Percentiles rank a stretch among this genome's conserved stretches.
Conservation (phyloP, 2,888 invertebrate genomes). For the Platycnemis pennipes region DNA sequence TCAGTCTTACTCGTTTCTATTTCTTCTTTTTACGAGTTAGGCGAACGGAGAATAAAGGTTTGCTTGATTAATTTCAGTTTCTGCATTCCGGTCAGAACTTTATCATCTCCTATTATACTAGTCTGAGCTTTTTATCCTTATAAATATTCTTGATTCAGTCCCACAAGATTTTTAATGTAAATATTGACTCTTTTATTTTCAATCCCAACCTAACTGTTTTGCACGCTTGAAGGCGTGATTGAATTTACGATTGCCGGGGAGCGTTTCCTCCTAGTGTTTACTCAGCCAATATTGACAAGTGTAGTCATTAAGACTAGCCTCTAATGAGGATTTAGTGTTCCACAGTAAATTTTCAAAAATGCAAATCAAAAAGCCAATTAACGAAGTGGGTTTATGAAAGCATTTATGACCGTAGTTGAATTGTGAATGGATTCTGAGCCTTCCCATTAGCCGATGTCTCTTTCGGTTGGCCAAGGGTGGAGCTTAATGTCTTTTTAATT, state of each 20-base stretch:
- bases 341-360: conserved; percentile 18
- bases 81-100: too few species aligned
- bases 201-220: background rate
- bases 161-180: background rate
- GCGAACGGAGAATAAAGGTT: too few species aligned
- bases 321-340: background rate
- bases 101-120: too few species aligned
- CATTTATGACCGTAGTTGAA: background rate
- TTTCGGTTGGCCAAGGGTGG: background rate
- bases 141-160: too few species aligned
- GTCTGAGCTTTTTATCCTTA: too few species aligned
- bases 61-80: too few species aligned
- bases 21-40: too few species aligned
- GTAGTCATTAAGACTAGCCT: background rate
- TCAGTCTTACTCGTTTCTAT: too few species aligned
- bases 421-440: background rate
- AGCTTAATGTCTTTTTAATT: conserved; percentile 13
- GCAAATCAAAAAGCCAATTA: background rate
- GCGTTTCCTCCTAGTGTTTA: background rate
- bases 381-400: conserved; percentile 16
- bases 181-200: background rate
- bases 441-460: conserved; percentile 28
- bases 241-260: background rate
- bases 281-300: background rate
- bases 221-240: background rate